A percentile compares a stretch with the other conserved stretches of the same genome.
phyloP scores from a whole-genome alignment of 2,888 invertebrate species.

The Alcis repandata region DNA sequence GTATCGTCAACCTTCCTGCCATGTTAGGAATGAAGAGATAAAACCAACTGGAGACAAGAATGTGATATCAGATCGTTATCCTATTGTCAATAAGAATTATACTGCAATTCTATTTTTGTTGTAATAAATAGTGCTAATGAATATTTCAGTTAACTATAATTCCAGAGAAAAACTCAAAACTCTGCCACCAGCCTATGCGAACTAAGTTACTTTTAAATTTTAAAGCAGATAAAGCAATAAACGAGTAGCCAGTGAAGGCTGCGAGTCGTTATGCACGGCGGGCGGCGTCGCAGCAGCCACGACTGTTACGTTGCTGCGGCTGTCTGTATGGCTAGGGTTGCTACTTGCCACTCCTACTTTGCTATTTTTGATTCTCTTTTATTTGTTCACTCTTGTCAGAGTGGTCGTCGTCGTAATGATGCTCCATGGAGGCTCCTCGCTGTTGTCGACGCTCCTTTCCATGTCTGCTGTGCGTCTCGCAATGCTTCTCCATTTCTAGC shows the following conservation, averaged over 20 bases:
- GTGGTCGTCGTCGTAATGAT: too few relatives aligned
- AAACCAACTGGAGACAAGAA: not conserved
- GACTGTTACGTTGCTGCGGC: conserved; percentile 28
- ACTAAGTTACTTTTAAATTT: too few relatives aligned
- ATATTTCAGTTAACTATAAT: too few relatives aligned
- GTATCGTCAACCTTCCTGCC: not conserved
- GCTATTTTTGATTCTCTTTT: too few relatives aligned
- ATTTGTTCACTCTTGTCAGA: too few relatives aligned
- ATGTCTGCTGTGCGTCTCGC: too few relatives aligned
- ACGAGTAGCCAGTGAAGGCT: conserved; percentile 25
- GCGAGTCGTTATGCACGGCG: conserved; percentile 24
- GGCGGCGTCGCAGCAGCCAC: conserved; percentile 12
- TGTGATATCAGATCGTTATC: not conserved
- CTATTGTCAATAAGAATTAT: not conserved
- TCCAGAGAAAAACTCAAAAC: too few relatives aligned
- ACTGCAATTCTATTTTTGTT: not conserved
- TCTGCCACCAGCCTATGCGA: too few relatives aligned
- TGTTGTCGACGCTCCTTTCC: too few relatives aligned
- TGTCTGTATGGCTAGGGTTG: conserved; percentile 26
- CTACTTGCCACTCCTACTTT: too few relatives aligned
- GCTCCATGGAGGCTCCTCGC: too few relatives aligned
- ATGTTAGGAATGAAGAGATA: conserved; percentile 2
- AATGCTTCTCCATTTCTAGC: too few relatives aligned
- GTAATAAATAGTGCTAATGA: not conserved
- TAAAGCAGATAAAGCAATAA: conserved; percentile 1